Evolutionary conservation across 2,888 invertebrate genomes (phyloP), one percentile per base, ranked within the genome.

Genomic region (Euphydryas editha): DNA sequence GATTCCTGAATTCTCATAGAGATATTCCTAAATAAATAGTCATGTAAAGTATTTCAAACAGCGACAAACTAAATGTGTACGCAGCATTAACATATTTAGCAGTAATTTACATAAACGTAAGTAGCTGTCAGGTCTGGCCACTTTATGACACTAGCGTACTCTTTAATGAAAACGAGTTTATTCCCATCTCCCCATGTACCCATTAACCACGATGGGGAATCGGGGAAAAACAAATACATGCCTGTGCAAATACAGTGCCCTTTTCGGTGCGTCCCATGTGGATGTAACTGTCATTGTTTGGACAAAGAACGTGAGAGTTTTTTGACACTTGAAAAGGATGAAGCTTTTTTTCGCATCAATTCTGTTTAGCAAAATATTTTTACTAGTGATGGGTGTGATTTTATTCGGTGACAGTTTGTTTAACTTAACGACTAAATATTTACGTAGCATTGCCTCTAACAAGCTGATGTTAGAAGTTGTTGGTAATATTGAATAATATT

Each of bases 191-290:
- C 69, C 69, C 63, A 47, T 58, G 62, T 62, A 66, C 71, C 77
- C 76, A 71, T 74, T 75, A 79, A 77, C 78, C 76, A 70, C 78
- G 76, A 75, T 71, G 72, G 81, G 77, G 80, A 82, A 78, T 80
- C 79, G 82, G 80, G 78, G 78, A 78, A 81, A 79, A 86, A 81
- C 83, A 87, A 87, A 87, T 81, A 84, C 76, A 73, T 61, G 64
- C 69, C 76, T 75, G 78, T 70, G 79, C 76, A 86, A 85, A 85
- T 79, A 85, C 73, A 71, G 77, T 73, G 78, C 82, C 83, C 83
- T 87, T 85, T 83, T 78, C 74, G 72, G 71, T 73, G 74, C 71
- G 73, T 69, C 81, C 77, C 81, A 78, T 76, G 78, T 79, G 79
- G 75, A 71, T 76, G 79, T 76, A 75, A 78, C 74, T 80, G 77